Conservation (phyloP, 2,888 invertebrate genomes). For the Drosophila vallismaia region DNA sequence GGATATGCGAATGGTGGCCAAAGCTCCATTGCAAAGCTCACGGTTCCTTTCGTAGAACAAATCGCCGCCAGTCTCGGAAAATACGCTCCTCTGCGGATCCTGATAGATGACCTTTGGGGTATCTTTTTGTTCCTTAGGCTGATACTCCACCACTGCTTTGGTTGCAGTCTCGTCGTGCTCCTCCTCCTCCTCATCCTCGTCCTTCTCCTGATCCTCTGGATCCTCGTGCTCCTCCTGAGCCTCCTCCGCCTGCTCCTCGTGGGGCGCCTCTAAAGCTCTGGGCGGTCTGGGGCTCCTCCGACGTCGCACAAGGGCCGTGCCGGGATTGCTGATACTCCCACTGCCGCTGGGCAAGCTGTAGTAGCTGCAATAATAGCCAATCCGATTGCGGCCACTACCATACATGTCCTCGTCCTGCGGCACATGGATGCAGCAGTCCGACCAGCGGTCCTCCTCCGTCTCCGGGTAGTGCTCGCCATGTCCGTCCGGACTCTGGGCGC, state of each 20-base stretch:
- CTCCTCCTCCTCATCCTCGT: neutral
- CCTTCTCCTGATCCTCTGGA: neutral
- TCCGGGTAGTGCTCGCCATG: conserved; percentile 45
- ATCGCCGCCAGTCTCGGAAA: conserved; percentile 8
- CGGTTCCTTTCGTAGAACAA: conserved; percentile 44
- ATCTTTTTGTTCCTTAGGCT: neutral
- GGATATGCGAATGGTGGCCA: conserved; percentile 83
- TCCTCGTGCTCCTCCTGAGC: too few relatives aligned
- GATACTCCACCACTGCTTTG: neutral
- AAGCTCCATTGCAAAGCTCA: conserved; percentile 58
- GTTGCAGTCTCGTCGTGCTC: neutral
- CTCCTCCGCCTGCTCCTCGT: neutral
- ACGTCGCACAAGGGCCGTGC: neutral
- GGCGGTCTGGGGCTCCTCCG: neutral
- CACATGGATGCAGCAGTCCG: conserved; percentile 45
- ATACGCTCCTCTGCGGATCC: conserved; percentile 6
- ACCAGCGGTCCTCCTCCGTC: conserved; percentile 13
- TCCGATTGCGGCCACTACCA: conserved; percentile 22
- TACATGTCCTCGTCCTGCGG: conserved; percentile 42
- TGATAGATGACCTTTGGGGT: neutral
- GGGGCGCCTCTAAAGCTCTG: neutral
- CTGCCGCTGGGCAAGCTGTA: conserved; percentile 25
- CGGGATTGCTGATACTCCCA: conserved; percentile 15
- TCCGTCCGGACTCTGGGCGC: conserved; percentile 27
- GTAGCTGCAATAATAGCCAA: conserved; percentile 49